Conservation (phyloP, 2,113 vertebrate species). For the Macrotus californicus region DNA sequence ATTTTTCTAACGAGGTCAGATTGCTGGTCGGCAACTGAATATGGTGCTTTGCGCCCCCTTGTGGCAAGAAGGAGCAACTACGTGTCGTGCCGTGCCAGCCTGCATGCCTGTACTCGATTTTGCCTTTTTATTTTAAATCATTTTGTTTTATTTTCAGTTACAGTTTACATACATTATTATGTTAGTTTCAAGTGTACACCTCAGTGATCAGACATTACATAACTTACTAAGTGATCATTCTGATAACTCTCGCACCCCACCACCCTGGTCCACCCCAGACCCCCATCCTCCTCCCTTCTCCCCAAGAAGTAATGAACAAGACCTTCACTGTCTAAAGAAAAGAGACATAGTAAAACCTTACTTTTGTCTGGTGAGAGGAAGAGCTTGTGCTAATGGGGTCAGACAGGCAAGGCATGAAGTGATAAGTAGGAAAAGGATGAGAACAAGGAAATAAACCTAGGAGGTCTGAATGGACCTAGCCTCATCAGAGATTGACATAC, state of each 20-base stretch:
- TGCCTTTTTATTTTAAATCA: not conserved
- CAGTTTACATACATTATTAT: not conserved
- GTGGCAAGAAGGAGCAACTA: not conserved
- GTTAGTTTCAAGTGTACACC: not conserved
- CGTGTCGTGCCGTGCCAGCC: fast-evolving
- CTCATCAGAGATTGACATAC: not conserved
- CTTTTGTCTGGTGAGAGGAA: not conserved
- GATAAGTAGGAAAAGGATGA: not conserved
- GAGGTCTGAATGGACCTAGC: fast-evolving
- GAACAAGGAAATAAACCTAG: not conserved
- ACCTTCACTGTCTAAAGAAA: not conserved
- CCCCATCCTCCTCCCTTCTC: not conserved
- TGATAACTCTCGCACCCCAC: not conserved
- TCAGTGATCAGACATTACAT: too few species aligned
- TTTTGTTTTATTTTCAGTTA: not conserved
- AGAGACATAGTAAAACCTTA: not conserved
- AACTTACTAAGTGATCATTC: too few species aligned
- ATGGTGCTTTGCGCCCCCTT: not conserved
- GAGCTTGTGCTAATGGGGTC: not conserved
- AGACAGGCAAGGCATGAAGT: not conserved
- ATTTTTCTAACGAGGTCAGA: not conserved
- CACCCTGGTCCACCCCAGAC: not conserved
- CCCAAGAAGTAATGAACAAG: not conserved
- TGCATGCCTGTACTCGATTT: fast-evolving
- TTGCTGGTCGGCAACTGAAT: not conserved